Evolutionary conservation across 2,113 vertebrate genomes (phyloP), one percentile per base, ranked within the genome.

Genomic region (Serinus canaria): DNA sequence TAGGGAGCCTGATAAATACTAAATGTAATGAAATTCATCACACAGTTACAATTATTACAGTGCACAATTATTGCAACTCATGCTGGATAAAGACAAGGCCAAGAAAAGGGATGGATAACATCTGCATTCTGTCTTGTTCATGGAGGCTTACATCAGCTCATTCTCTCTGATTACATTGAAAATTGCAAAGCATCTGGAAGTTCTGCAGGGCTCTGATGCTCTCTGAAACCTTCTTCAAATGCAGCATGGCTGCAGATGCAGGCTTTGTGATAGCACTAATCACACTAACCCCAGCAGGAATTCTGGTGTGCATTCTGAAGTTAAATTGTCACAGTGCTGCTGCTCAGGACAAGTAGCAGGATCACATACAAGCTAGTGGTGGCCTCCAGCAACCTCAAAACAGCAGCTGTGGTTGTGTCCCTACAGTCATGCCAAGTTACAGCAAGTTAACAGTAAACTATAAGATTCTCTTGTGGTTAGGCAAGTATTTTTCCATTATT

Each of bases 381-480:
- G 72, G 84, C 64, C 72, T 88, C 74, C 56, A 68, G 81, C 68
- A 95, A 91, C 87, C 84, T 94, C 89, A 56, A 35, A 91, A 70
- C 59, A 80, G 89, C 56, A 92, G 73, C 83, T 90, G 85, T 90
- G 59, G 62, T 59, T 94, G 70, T 78, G 43, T 91, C 39, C 75
- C 46, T 31, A 80, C 11, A 78, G 5, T 86, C n/a, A 72, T 39
- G 52, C 69, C 79, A 95, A 95, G 67, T 78, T 88, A 86, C 47
- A 93, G 68, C 9, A 79, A 87, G 35, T 70, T 79, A 82, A 72
- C 60, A 94, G 50, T 50, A 85, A 92, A 75, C 44, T 59, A 16
- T 60, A 85, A 66, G 46, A 31, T 49, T 62, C 63, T 73, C 35
- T 81, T 90, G 39, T 88, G 78, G 31, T 74, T 68, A 90, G 30